phyloP scores from a whole-genome alignment of 2,888 invertebrate genomes.

The Eupithecia subumbrata region DNA sequence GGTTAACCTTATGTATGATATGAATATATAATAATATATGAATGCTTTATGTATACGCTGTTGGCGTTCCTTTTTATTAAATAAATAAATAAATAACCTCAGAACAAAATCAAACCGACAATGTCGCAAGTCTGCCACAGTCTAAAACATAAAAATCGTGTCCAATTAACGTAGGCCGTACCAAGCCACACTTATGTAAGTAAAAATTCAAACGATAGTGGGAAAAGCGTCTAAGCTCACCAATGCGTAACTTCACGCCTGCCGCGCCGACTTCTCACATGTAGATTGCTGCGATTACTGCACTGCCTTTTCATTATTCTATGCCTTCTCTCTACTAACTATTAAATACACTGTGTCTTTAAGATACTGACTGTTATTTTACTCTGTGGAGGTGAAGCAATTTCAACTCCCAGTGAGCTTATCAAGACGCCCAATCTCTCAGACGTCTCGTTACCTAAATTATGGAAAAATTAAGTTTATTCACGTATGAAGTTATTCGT shows the following conservation, averaged over 20 bases:
- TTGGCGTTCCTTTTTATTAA: no score
- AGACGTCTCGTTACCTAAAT: constrained; percentile 51
- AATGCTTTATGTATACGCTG: no score
- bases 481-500: constrained; percentile 49
- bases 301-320: constrained; percentile 42
- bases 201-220: constrained; percentile 64
- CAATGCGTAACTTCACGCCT: constrained; percentile 78
- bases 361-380: constrained; percentile 5
- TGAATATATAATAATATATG: no score
- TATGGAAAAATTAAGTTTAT: constrained; percentile 52
- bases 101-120: neutral
- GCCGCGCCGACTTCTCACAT: constrained; percentile 67
- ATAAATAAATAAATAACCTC: no score
- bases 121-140: neutral
- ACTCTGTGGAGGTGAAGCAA: constrained; percentile 54
- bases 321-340: constrained; percentile 39
- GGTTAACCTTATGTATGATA: no score
- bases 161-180: constrained; percentile 56
- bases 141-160: constrained; percentile 44
- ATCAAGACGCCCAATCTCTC: constrained; percentile 56
- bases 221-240: constrained; percentile 69
- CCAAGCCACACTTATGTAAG: constrained; percentile 61
- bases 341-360: constrained; percentile 4
- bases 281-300: constrained; percentile 74
- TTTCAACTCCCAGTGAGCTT: constrained; percentile 61